These are phyloP conservation scores for Eilema caniola DNA, from an alignment of 2,888 invertebrate genomes.

Conservation along the genomic window DNA sequence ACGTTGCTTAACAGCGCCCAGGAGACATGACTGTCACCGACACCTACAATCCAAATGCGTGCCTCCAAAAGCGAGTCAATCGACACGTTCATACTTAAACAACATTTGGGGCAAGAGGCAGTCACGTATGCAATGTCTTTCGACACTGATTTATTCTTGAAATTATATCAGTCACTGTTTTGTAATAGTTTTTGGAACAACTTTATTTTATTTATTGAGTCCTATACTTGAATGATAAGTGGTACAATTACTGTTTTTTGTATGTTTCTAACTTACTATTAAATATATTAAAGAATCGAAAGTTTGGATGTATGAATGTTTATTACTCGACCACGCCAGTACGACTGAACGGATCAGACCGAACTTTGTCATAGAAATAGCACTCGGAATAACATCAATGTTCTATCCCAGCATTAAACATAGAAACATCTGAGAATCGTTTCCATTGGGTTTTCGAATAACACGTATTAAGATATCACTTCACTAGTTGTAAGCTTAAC, in stretches of 20 bases:
- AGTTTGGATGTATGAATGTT: too few species aligned
- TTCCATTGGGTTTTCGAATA: too few species aligned
- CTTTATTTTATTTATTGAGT: constrained; percentile 8
- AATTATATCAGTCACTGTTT: constrained; percentile 32
- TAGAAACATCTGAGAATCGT: too few species aligned
- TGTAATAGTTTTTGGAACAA: constrained; percentile 22
- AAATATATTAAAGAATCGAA: too few species aligned
- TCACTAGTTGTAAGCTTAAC: too few species aligned
- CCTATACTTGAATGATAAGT: background rate
- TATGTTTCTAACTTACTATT: too few species aligned
- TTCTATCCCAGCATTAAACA: too few species aligned
- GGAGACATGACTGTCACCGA: constrained; percentile 17
- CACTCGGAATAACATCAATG: too few species aligned
- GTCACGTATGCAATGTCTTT: constrained; percentile 40
- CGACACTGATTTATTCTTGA: constrained; percentile 35
- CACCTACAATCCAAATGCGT: constrained; percentile 24
- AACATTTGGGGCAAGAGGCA: constrained; percentile 38
- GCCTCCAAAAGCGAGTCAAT: constrained; percentile 27
- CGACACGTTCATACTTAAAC: constrained; percentile 37
- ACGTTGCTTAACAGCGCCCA: constrained; percentile 5
- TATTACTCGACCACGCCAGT: too few species aligned
- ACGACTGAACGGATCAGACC: too few species aligned
- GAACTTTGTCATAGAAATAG: too few species aligned
- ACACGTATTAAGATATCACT: too few species aligned
- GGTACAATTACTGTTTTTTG: background rate